These are phyloP conservation scores for Chouioia cunea DNA, from an alignment of 2,888 invertebrate species.

Conservation along the genomic window DNA sequence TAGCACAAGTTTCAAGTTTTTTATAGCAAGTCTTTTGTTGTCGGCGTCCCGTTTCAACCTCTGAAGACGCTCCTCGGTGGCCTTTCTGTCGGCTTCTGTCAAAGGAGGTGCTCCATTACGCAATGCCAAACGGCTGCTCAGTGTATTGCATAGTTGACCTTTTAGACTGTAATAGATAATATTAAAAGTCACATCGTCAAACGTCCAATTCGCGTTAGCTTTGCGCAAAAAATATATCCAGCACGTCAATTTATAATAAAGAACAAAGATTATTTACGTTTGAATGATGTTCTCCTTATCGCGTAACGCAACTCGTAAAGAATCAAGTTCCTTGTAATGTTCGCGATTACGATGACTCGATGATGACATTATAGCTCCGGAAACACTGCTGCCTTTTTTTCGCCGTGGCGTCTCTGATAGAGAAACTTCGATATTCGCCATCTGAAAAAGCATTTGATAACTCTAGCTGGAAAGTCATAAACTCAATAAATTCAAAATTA, in stretches of 20 bases:
- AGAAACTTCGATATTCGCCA: constrained; percentile 88
- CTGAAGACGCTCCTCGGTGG: constrained; percentile 74
- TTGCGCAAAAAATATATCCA: background rate
- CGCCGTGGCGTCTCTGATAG: constrained; percentile 76
- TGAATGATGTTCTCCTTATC: constrained; percentile 89
- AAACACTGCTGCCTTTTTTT: constrained; percentile 71
- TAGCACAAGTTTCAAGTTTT: constrained; percentile 83
- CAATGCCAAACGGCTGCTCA: constrained; percentile 69
- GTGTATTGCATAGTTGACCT: constrained; percentile 77
- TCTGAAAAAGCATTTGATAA: too few relatives aligned
- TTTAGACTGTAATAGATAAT: constrained; percentile 70
- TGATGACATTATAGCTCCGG: constrained; percentile 62
- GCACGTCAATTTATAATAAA: background rate
- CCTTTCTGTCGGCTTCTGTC: constrained; percentile 72
- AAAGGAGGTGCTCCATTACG: constrained; percentile 67
- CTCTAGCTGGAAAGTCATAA: too few relatives aligned
- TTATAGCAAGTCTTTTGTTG: constrained; percentile 82
- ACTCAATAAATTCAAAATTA: constrained; percentile 14
- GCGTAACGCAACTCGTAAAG: constrained; percentile 77
- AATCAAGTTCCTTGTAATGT: constrained; percentile 76
- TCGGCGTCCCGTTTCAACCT: constrained; percentile 79
- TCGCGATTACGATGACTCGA: constrained; percentile 63
- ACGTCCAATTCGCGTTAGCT: too few relatives aligned
- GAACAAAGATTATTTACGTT: constrained; percentile 69
- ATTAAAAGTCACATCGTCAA: background rate